Conservation (phyloP, 1,140 invertebrate genomes). For the Brachionus manjavacas region DNA sequence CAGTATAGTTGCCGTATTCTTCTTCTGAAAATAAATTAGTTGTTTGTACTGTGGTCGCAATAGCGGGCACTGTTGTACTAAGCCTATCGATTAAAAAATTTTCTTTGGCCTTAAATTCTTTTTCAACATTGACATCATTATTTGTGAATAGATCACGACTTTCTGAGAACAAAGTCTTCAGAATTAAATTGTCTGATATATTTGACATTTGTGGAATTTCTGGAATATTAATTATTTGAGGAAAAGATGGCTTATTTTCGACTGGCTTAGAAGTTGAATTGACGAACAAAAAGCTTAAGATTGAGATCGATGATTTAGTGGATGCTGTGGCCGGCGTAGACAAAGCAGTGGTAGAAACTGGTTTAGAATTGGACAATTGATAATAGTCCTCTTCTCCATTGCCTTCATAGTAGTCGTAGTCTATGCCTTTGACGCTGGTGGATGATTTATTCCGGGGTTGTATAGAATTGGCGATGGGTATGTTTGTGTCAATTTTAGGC, state of each 20-base stretch:
- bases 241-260: neutral
- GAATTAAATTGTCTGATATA: neutral
- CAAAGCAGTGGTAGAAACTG: neutral
- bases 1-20: neutral
- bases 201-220: neutral
- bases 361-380: neutral
- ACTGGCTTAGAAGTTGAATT: neutral
- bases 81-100: neutral
- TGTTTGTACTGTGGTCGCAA: neutral
- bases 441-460: neutral
- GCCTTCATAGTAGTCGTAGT: slow-evolving; percentile 10
- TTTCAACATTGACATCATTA: neutral
- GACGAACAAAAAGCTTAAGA: neutral
- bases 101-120: neutral
- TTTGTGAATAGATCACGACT: neutral
- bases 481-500: neutral
- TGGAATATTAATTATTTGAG: neutral
- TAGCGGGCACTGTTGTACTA: neutral
- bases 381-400: slow-evolving; percentile 26
- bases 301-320: neutral
- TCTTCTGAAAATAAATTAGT: neutral
- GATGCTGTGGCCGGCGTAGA: neutral
- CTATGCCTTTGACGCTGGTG: neutral
- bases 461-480: no score
- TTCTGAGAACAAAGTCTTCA: neutral